Base-by-base conservation (phyloP, 64 coral and sea anemone genomes). In the Stichodactyla helianthus region DNA sequence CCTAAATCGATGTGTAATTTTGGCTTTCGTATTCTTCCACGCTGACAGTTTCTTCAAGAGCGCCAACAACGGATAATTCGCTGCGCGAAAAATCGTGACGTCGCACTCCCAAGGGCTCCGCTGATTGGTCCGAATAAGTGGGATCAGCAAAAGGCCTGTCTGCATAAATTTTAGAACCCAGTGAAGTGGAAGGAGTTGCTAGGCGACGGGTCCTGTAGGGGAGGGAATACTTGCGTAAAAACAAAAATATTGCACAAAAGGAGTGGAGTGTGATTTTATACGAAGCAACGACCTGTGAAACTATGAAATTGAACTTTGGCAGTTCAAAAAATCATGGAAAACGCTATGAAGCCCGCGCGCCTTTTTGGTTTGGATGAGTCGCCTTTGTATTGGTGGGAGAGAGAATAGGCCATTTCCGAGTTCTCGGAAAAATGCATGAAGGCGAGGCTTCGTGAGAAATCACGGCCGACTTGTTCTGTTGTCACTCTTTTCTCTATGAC, bases 61-160 rank as follows among this genome's bases (percentile, higher is more conserved):
- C 35, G 51, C 78, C 52, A 52, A 81, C 78, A 54, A 74, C 68
- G 78, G 5, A 81, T 52, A 81, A 81, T 20, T 20, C 51, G 68
- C 52, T 81, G 78, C 78, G 78, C 78, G 50, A 81, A 81, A 81
- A 20, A 20, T 81, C 78, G 78, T 81, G 78, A 81, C 78, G 78
- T 81, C 78, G 52, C 3, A 81, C 50, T 51, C 52, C 15, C 78
- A 19, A 51, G 50, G 4, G 78, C 15, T 15, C 17, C 18, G 35
- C 52, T 81, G 78, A 81, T 81, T 81, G 78, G 78, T 53, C 50
- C 0, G 53, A 6, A 52, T 53, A 54, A 81, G 78, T 81, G 78
- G 78, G 78, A 54, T 81, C 78, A 81, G 78, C 78, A 81, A 81
- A 81, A 81, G 78, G 78, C 78, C 78, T 81, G 78, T 81, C 78